These are phyloP conservation scores for Megastigmus dorsalis DNA, from an alignment of 2,888 invertebrate genomes.

Conservation along the genomic window DNA sequence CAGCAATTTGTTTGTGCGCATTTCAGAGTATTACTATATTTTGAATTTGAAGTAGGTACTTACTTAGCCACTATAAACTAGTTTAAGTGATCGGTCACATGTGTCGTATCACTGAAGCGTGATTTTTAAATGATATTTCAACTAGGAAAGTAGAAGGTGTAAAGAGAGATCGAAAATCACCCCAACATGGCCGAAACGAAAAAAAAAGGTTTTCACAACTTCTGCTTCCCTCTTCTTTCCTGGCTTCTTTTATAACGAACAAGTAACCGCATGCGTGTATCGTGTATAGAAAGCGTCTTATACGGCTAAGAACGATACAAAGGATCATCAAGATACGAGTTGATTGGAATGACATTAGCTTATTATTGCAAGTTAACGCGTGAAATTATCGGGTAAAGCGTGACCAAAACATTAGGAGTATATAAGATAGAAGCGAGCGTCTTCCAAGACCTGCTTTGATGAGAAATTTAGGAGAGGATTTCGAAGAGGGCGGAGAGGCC, in stretches of 20 bases:
- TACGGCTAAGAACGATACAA: too few relatives aligned
- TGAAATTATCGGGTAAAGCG: constrained; percentile 59
- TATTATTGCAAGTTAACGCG: too few relatives aligned
- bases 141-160: constrained; percentile 60
- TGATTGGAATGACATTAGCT: too few relatives aligned
- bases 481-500: too few relatives aligned
- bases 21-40: too few relatives aligned
- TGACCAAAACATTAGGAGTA: constrained; percentile 59
- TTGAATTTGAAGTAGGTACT: too few relatives aligned
- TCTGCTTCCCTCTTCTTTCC: neutral
- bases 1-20: too few relatives aligned
- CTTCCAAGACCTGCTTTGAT: neutral
- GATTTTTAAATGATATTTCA: constrained; percentile 53
- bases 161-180: constrained; percentile 15
- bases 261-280: neutral
- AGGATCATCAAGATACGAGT: too few relatives aligned
- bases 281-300: neutral
- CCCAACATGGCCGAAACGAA: constrained; percentile 22
- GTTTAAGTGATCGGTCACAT: too few relatives aligned
- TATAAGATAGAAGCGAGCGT: constrained; percentile 45
- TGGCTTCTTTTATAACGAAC: neutral
- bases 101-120: constrained; percentile 15
- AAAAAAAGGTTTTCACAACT: neutral
- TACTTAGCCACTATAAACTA: too few relatives aligned
- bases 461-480: neutral